Evolutionary conservation across 2,888 invertebrate genomes (phyloP).

Genomic region (Torymus aiolomorphi): DNA sequence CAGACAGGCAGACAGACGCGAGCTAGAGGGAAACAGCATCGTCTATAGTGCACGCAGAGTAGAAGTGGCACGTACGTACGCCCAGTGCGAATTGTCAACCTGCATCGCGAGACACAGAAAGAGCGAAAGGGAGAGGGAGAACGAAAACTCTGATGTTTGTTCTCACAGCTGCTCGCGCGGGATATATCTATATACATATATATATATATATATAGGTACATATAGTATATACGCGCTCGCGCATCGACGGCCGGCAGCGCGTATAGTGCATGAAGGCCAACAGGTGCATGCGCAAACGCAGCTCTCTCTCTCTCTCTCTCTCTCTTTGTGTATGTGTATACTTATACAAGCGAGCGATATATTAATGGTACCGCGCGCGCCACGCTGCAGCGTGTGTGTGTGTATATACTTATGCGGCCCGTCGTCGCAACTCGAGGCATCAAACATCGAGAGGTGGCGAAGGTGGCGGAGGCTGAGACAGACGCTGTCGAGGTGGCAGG

Average conservation of each 20-base stretch:
- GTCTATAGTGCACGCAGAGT: no score
- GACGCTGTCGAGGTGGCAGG: neutral
- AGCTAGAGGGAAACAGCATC: no score
- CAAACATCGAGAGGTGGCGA: conserved; percentile 15
- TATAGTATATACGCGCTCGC: no score
- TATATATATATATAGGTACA: no score
- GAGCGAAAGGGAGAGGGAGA: neutral
- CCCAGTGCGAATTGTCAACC: conserved; percentile 16
- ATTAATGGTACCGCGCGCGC: conserved; percentile 35
- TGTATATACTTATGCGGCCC: no score
- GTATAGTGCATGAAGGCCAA: conserved; percentile 58
- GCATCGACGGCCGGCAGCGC: neutral
- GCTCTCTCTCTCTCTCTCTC: neutral
- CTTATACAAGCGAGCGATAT: no score
- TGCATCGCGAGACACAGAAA: no score
- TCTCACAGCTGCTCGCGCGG: no score
- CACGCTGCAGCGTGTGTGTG: no score
- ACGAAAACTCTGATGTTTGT: neutral
- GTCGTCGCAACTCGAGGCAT: conserved; percentile 39
- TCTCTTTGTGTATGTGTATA: neutral
- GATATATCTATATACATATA: no score
- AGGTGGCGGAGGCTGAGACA: neutral
- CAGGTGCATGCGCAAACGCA: conserved; percentile 67
- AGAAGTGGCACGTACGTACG: neutral
- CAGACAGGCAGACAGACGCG: no score